phyloP scores from a whole-genome alignment of 2,113 vertebrate species.

The Carollia perspicillata region DNA sequence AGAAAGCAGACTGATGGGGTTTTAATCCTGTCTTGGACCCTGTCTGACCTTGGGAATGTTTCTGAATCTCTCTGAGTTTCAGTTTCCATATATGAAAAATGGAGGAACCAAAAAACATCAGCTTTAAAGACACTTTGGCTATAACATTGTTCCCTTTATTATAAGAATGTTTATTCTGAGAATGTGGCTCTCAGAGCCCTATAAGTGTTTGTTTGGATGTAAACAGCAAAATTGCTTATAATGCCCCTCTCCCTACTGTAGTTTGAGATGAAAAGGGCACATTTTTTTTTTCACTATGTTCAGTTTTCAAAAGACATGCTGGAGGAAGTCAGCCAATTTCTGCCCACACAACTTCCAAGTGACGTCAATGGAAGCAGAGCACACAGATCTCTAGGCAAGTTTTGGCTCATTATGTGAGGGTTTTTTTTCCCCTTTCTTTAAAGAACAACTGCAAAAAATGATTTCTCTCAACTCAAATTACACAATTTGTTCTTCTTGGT shows the following conservation, averaged over 20 bases:
- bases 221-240: conserved; percentile 55
- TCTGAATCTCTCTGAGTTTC: conserved; percentile 23
- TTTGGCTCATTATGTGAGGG: conserved; percentile 74
- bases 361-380: conserved; percentile 75
- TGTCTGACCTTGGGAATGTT: not conserved
- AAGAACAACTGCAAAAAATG: conserved; percentile 79
- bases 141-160: not conserved
- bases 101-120: not conserved
- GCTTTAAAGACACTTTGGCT: not conserved
- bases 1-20: not conserved
- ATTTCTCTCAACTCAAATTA: conserved; percentile 77
- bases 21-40: not conserved
- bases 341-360: conserved; percentile 78
- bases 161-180: not conserved
- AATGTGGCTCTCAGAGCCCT: not conserved
- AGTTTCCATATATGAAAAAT: not conserved
- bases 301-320: conserved; percentile 75
- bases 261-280: conserved; percentile 63
- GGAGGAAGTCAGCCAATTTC: conserved; percentile 76
- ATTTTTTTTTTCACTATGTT: conserved; percentile 66
- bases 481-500: conserved; percentile 77
- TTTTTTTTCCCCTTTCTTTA: conserved; percentile 42
- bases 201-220: conserved; percentile 29
- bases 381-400: conserved; percentile 75
- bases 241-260: conserved; percentile 52